phyloP scores from a whole-genome alignment of 2,888 invertebrate species.

The Dugesia japonica region DNA sequence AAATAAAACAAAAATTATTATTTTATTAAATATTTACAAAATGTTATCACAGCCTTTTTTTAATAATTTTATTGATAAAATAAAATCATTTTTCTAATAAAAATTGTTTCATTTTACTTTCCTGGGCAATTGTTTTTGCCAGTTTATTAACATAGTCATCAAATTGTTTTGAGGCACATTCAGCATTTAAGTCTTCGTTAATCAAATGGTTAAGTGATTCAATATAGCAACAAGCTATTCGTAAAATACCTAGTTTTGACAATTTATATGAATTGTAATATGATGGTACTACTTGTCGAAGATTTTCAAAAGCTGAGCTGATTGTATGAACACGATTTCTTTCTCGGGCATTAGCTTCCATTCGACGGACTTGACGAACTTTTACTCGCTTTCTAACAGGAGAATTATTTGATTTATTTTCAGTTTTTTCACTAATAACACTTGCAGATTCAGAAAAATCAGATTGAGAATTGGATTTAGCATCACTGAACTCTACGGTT shows the following conservation, averaged over 20 bases:
- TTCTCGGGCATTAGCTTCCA: constrained; percentile 82
- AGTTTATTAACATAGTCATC: constrained; percentile 27
- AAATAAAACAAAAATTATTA: not conserved
- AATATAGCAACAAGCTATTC: constrained; percentile 82
- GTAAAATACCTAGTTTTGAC: constrained; percentile 72
- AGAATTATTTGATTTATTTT: not conserved
- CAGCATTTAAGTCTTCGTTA: constrained; percentile 43
- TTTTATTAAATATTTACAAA: not conserved
- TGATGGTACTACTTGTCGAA: constrained; percentile 67
- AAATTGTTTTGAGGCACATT: not conserved
- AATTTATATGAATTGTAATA: constrained; percentile 82
- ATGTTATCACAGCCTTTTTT: not conserved
- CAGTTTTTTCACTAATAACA: not conserved
- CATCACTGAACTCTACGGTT: not conserved
- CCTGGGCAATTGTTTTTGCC: constrained; percentile 26
- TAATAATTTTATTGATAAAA: not conserved
- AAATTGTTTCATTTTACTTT: constrained; percentile 31
- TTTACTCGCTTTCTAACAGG: not conserved
- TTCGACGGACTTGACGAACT: constrained; percentile 57
- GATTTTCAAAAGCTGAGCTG: constrained; percentile 77
- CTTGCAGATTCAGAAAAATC: not conserved
- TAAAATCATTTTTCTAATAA: not conserved
- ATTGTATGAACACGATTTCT: constrained; percentile 81
- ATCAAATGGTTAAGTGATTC: constrained; percentile 66
- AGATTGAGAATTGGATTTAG: not conserved